A percentile compares a stretch with the other conserved stretches of the same genome.
Evolutionary conservation across 2,888 invertebrate species (phyloP).

Genomic region (Dryococelus australis): DNA sequence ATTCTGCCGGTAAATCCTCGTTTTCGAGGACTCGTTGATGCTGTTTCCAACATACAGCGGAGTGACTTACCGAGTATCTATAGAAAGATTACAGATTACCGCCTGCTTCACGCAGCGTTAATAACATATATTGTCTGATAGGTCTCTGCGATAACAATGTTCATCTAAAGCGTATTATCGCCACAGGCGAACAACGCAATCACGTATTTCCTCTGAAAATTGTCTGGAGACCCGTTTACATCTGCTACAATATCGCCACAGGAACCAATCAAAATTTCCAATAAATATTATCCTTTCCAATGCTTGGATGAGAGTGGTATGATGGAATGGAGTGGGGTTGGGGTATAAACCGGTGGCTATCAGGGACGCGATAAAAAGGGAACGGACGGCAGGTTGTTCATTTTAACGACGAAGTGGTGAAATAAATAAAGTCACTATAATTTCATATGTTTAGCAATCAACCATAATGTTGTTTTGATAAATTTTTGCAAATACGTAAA

Average conservation of each 20-base stretch:
- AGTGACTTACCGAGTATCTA: background rate
- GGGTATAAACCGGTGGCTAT: no score
- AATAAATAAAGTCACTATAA: no score
- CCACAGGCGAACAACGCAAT: background rate
- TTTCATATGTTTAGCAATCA: no score
- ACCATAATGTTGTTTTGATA: no score
- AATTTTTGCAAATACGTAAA: no score
- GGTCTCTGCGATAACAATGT: background rate
- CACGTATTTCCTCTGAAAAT: background rate
- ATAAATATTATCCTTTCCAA: no score
- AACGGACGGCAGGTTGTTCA: no score
- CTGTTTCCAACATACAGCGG: background rate
- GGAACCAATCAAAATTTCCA: no score
- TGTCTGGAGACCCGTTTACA: background rate
- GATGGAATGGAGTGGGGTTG: no score
- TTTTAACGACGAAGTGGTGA: no score
- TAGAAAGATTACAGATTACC: background rate
- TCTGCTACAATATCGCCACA: background rate
- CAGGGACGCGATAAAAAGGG: no score
- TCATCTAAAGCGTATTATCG: background rate
- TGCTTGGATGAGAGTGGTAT: no score
- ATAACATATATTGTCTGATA: background rate
- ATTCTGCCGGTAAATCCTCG: conserved; percentile 2
- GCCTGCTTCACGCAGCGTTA: background rate
- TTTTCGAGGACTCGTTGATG: background rate